Conservation (phyloP, 2,797 vertebrate species). For the Geotrypetes seraphini region DNA sequence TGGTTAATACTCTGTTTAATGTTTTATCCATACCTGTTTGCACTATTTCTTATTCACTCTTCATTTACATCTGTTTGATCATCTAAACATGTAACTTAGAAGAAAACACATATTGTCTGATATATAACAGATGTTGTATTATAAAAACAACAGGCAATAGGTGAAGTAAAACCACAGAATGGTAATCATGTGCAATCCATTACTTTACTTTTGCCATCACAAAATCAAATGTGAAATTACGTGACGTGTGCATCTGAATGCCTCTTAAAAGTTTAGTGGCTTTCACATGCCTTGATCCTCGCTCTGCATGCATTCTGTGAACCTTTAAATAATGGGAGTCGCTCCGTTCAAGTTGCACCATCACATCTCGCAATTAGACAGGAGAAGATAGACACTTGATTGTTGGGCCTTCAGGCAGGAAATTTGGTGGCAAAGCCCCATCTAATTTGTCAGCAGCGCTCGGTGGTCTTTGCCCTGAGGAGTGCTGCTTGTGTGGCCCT, state of each 20-base stretch:
- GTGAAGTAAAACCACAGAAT: constrained; percentile 11
- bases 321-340: constrained; percentile 25
- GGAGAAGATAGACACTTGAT: constrained; percentile 55
- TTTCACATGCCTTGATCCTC: constrained; percentile 5
- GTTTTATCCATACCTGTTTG: constrained; percentile 26
- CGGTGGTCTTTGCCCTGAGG: constrained; percentile 35
- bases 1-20: constrained; percentile 17
- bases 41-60: constrained; percentile 28
- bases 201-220: no score
- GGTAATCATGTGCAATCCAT: rapidly evolving
- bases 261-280: constrained; percentile 22
- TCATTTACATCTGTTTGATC: constrained; percentile 37
- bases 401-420: constrained; percentile 58
- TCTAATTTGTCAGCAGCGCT: constrained; percentile 58
- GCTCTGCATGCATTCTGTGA: constrained; percentile 29
- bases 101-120: constrained; percentile 50
- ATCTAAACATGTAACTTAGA: constrained; percentile 56
- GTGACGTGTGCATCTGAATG: neutral
- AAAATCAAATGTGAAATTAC: neutral
- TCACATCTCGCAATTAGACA: constrained; percentile 16
- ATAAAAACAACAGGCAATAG: constrained; percentile 26
- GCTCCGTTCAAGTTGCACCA: constrained; percentile 7
- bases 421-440: constrained; percentile 53
- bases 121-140: constrained; percentile 34
- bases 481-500: constrained; percentile 29